phyloP scores from a whole-genome alignment of 2,113 vertebrate species.

The Oncorhynchus gorbuscha region DNA sequence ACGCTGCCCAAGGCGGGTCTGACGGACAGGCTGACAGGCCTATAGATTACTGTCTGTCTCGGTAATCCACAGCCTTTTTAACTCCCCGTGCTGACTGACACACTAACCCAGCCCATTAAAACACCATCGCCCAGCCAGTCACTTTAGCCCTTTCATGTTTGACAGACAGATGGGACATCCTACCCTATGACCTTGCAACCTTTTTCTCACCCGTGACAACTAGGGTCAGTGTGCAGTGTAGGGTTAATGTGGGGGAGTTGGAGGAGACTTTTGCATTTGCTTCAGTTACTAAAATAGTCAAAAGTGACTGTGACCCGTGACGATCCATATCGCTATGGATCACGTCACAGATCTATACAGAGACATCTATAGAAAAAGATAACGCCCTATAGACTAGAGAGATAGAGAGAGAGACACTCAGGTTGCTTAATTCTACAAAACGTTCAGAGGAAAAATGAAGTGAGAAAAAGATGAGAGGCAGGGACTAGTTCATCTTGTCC shows the following conservation, averaged over 20 bases:
- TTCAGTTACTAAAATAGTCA: neutral
- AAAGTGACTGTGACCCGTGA: neutral
- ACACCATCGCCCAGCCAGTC: slow-evolving; percentile 42
- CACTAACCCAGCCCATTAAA: slow-evolving; percentile 56
- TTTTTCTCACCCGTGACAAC: slow-evolving; percentile 57
- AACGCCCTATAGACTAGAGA: neutral
- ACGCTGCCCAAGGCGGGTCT: slow-evolving; percentile 54
- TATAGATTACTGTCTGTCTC: slow-evolving; percentile 65
- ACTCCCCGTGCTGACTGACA: slow-evolving; percentile 58
- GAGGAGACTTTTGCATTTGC: slow-evolving; percentile 26
- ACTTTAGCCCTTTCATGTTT: slow-evolving; percentile 63
- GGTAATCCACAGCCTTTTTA: slow-evolving; percentile 57
- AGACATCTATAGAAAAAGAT: neutral
- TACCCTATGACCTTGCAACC: slow-evolving; percentile 51
- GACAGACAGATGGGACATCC: slow-evolving; percentile 71
- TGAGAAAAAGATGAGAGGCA: neutral
- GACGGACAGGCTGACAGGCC: slow-evolving; percentile 68
- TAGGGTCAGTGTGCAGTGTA: slow-evolving; percentile 52
- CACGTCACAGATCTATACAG: neutral
- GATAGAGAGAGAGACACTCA: too few species aligned
- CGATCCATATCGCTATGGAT: neutral
- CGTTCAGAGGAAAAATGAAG: neutral
- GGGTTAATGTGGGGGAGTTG: slow-evolving; percentile 19
- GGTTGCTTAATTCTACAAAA: neutral
- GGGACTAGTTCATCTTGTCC: neutral